A percentile compares a stretch with the other conserved stretches of the same genome.
These are phyloP conservation scores for Hypsopygia costalis DNA, from an alignment of 2,888 invertebrate genomes.

Conservation along the genomic window DNA sequence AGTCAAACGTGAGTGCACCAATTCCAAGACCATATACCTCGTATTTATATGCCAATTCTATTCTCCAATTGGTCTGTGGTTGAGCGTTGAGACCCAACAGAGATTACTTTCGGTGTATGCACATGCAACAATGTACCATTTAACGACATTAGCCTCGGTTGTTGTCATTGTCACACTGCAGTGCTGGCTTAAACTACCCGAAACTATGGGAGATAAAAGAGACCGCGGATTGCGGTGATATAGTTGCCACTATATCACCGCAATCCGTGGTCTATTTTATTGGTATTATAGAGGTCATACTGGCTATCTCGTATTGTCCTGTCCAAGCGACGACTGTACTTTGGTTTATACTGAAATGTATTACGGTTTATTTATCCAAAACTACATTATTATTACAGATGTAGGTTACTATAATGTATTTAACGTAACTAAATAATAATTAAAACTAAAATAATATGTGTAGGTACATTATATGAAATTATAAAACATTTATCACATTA, in stretches of 20 bases:
- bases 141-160: constrained; percentile 53
- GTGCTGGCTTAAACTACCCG: constrained; percentile 40
- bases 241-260: constrained; percentile 21
- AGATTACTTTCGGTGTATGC: constrained; percentile 29
- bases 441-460: no score
- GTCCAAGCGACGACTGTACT: constrained; percentile 24
- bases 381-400: no score
- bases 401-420: no score
- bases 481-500: no score
- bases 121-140: constrained; percentile 53
- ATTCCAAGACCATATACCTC: not conserved
- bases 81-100: constrained; percentile 23
- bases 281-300: no score
- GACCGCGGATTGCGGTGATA: constrained; percentile 41
- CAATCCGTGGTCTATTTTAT: constrained; percentile 50
- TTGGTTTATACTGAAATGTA: constrained; percentile 30
- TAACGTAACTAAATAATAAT: no score
- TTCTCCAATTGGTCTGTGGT: constrained; percentile 20
- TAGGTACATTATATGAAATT: no score
- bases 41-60: constrained; percentile 21
- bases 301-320: constrained; percentile 4
- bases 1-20: no score
- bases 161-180: constrained; percentile 44
- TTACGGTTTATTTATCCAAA: no score
- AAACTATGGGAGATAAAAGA: constrained; percentile 50